phyloP scores from a whole-genome alignment of 2,797 vertebrate genomes.

The Rhinichthys osculus region DNA sequence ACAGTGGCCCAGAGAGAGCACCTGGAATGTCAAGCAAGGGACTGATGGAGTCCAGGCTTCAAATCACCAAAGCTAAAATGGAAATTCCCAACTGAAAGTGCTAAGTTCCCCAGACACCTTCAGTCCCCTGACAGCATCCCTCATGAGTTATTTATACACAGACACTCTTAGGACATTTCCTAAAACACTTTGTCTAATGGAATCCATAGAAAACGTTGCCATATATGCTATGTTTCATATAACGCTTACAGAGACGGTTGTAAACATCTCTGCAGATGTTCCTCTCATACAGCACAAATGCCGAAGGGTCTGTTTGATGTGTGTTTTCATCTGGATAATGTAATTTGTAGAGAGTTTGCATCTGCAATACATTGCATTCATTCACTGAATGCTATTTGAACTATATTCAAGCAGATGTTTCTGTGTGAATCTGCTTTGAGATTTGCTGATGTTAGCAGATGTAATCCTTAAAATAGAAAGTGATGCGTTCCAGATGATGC shows the following conservation, averaged over 20 bases:
- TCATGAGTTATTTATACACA: slow-evolving; percentile 37
- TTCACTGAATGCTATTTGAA: background rate
- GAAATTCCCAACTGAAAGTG: slow-evolving; percentile 31
- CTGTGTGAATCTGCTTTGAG: slow-evolving; percentile 12
- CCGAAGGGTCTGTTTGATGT: background rate
- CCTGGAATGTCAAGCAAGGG: slow-evolving; percentile 10
- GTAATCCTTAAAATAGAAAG: slow-evolving; percentile 17
- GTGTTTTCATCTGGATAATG: background rate
- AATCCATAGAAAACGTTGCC: background rate
- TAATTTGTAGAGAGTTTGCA: background rate
- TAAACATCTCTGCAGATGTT: slow-evolving; percentile 22
- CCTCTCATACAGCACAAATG: background rate
- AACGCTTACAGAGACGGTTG: background rate
- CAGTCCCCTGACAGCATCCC: slow-evolving; percentile 19
- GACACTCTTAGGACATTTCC: slow-evolving; percentile 23
- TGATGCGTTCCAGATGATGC: background rate
- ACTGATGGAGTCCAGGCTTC: slow-evolving; percentile 16
- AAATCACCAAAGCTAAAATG: slow-evolving; percentile 14
- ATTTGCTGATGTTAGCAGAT: slow-evolving; percentile 13
- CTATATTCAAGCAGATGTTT: slow-evolving; percentile 8
- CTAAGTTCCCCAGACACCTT: slow-evolving; percentile 24
- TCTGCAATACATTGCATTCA: background rate
- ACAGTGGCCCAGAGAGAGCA: slow-evolving; percentile 6
- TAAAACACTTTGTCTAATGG: slow-evolving; percentile 27
- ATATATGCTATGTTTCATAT: slow-evolving; percentile 9